A percentile compares a stretch with the other conserved stretches of the same genome.
phyloP scores from a whole-genome alignment of 2,797 vertebrate species.

The Yasuhikotakia modesta region DNA sequence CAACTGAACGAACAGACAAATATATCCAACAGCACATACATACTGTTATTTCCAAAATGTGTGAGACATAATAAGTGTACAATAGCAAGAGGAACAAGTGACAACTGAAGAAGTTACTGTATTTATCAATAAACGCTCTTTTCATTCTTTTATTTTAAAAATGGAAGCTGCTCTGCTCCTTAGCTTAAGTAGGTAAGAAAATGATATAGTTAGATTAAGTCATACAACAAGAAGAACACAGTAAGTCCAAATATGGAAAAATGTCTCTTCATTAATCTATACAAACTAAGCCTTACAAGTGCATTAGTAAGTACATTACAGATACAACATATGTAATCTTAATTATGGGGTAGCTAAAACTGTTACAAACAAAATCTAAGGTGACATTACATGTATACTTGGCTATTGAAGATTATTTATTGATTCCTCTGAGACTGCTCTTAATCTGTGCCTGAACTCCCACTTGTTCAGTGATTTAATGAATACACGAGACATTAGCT shows the following conservation, averaged over 20 bases:
- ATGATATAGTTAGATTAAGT: neutral
- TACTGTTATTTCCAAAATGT: conserved; percentile 1
- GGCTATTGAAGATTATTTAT: too few species aligned
- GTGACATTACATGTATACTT: neutral
- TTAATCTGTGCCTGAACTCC: neutral
- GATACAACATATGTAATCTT: neutral
- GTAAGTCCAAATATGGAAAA: neutral
- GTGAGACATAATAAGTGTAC: neutral
- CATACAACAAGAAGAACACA: conserved; percentile 2
- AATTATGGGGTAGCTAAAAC: neutral
- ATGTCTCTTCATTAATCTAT: neutral
- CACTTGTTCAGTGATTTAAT: neutral
- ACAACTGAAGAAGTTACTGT: neutral
- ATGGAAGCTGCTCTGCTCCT: neutral
- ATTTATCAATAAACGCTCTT: neutral
- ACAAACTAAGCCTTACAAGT: neutral
- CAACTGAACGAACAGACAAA: neutral
- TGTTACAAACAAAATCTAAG: neutral
- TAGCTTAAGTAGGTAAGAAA: neutral
- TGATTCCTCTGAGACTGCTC: neutral
- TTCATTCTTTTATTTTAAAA: neutral
- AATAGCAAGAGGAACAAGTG: neutral
- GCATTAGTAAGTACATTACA: neutral
- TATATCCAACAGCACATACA: neutral
- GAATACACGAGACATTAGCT: neutral